Conservation (phyloP, 2,113 vertebrate species). For the Oriolus oriolus region DNA sequence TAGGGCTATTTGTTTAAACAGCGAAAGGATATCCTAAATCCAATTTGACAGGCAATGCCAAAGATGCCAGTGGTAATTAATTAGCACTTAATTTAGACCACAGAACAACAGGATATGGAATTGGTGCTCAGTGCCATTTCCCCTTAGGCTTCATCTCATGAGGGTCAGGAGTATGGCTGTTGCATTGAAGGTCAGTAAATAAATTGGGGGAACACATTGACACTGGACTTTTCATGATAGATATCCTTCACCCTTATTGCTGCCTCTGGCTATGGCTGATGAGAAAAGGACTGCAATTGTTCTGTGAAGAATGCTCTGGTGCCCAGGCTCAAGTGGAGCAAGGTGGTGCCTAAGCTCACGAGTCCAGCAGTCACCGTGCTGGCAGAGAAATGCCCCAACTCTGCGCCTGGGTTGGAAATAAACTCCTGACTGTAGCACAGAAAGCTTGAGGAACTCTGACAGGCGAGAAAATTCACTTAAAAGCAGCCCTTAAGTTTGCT, state of each 20-base stretch:
- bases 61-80: constrained; percentile 99
- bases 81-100: constrained; percentile 95
- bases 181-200: constrained; percentile 84
- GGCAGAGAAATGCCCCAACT: neutral
- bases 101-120: constrained; percentile 88
- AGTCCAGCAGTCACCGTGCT: neutral
- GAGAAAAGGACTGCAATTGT: constrained; percentile 66
- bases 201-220: constrained; percentile 83
- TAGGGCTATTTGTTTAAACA: constrained; percentile 77
- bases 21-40: constrained; percentile 89
- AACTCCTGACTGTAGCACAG: neutral
- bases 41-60: constrained; percentile 91
- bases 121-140: constrained; percentile 84
- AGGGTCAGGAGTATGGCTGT: constrained; percentile 86
- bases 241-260: constrained; percentile 77
- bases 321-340: constrained; percentile 2
- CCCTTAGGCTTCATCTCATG: constrained; percentile 83
- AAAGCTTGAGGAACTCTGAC: neutral
- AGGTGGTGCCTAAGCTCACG: constrained; percentile 7
- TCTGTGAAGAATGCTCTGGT: constrained; percentile 43
- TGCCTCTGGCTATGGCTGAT: constrained; percentile 75
- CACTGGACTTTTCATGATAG: constrained; percentile 81
- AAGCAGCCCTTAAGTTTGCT: constrained; percentile 38
- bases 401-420: neutral
- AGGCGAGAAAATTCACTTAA: constrained; percentile 36